Evolutionary conservation across 2,888 invertebrate genomes (phyloP).

Genomic region (Dicycla oo): DNA sequence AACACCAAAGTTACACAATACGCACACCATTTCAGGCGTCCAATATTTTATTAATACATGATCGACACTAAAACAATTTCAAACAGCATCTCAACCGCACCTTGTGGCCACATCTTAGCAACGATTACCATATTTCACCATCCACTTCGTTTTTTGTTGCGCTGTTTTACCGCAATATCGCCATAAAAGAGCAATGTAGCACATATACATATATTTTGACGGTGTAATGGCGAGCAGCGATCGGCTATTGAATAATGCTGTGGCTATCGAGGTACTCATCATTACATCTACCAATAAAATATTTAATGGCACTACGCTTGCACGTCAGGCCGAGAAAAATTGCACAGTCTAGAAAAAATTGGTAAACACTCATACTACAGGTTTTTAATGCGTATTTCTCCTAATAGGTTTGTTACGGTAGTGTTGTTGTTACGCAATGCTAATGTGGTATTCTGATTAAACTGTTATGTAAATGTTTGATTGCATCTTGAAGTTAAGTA

Average conservation of each 20-base stretch:
- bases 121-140: conserved; percentile 44
- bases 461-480: conserved; percentile 3
- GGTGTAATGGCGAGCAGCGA: conserved; percentile 26
- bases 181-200: conserved; percentile 48
- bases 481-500: background rate
- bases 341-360: conserved; percentile 22
- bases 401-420: conserved; percentile 16
- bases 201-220: conserved; percentile 44
- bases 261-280: conserved; percentile 58
- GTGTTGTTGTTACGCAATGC: conserved; percentile 6
- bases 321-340: conserved; percentile 43
- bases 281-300: conserved; percentile 65
- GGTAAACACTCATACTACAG: conserved; percentile 9
- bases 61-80: conserved; percentile 19
- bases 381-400: conserved; percentile 23
- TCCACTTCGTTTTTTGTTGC: conserved; percentile 48
- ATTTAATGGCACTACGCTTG: conserved; percentile 57
- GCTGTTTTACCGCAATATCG: background rate
- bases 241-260: conserved; percentile 53
- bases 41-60: conserved; percentile 33
- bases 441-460: conserved; percentile 24
- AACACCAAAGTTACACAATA: conserved; percentile 24
- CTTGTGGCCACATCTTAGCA: background rate
- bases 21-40: conserved; percentile 1
- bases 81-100: conserved; percentile 9